Percentiles rank a stretch among this genome's conserved stretches.
Evolutionary conservation across 2,113 vertebrate genomes (phyloP).

Genomic region (Lepus timidus): DNA sequence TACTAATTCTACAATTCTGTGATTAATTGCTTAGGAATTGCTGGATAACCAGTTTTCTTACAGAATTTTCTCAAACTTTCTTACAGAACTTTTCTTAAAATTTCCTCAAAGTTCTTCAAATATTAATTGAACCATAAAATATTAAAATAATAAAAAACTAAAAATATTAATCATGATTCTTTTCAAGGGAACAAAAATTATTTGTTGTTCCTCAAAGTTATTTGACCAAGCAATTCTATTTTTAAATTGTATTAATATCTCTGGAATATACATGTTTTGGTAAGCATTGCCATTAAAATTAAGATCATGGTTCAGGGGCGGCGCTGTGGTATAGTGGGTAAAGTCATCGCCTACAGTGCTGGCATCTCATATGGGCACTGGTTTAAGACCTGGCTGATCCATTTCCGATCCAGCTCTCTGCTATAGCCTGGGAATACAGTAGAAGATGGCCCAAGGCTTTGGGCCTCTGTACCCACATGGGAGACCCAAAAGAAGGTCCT

Average conservation of each 20-base stretch:
- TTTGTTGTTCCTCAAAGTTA: background rate
- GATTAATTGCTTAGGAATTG: background rate
- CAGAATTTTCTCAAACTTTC: too few relatives aligned
- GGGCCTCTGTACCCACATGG: too few relatives aligned
- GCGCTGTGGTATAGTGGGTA: too few relatives aligned
- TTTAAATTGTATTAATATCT: background rate
- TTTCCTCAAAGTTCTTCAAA: background rate
- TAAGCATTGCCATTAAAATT: background rate
- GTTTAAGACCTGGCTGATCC: too few relatives aligned
- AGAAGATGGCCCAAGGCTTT: too few relatives aligned
- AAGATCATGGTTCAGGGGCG: background rate
- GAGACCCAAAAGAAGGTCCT: too few relatives aligned
- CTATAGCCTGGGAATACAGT: too few relatives aligned
- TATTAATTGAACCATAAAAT: background rate
- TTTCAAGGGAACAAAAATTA: background rate
- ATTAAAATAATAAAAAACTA: too few relatives aligned
- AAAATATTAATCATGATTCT: background rate
- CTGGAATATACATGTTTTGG: background rate
- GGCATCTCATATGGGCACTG: too few relatives aligned
- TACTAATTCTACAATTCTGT: background rate
- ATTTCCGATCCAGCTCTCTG: too few relatives aligned
- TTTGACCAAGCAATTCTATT: background rate
- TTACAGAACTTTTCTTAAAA: background rate
- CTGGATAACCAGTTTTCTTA: background rate
- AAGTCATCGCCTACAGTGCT: too few relatives aligned